Base-by-base conservation (phyloP, 1,140 invertebrate species). In the Neodiprion fabricii region DNA sequence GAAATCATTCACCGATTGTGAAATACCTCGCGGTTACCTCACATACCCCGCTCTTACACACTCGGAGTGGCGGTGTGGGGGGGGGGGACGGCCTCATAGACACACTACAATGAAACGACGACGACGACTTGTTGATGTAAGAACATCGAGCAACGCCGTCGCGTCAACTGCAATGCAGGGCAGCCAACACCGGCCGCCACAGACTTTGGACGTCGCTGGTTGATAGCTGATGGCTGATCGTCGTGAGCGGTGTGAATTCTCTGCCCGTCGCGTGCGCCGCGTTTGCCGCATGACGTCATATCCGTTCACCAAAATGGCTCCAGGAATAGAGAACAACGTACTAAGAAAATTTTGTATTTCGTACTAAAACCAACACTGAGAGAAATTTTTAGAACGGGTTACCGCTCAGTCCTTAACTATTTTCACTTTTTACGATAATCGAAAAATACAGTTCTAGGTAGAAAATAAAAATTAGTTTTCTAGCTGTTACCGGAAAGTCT, bases 1-100 rank as follows among this genome's bases (percentile, higher is more conserved):
- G 87, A 89, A 89, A 89, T 89, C 87, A 88, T 89, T 88, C 85
- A 88, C 83, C 82, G 86, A 87, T 89, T 89, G 87, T 88, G 87
- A 85, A 89, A 89, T 83, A 80, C 82, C 78, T 83, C 80, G 68
- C 78, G 82, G 86, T 88, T 88, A 88, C 87, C 85, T 87, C 86
- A 88, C 85, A 84, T 87, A 83, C 84, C 82, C 77, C 81, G 83
- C 81, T 84, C 82, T 73, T 81, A 78, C 82, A 67, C 74, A 70
- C 77, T 74, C 79, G 79, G 17, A 0, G 17, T 21, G 17, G 17
- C 17, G 17, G 17, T 21, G 17, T 21, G 17, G 17, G 17, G 17
- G 17, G 17, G 17, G 17, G 17, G 23, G 47, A 61, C 47, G 68
- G 71, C 23, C n/a, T 17, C 14, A 1, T 28, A 61, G 75, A 23